Conservation (phyloP, 2,113 vertebrate species). For the Podiceps cristatus region DNA sequence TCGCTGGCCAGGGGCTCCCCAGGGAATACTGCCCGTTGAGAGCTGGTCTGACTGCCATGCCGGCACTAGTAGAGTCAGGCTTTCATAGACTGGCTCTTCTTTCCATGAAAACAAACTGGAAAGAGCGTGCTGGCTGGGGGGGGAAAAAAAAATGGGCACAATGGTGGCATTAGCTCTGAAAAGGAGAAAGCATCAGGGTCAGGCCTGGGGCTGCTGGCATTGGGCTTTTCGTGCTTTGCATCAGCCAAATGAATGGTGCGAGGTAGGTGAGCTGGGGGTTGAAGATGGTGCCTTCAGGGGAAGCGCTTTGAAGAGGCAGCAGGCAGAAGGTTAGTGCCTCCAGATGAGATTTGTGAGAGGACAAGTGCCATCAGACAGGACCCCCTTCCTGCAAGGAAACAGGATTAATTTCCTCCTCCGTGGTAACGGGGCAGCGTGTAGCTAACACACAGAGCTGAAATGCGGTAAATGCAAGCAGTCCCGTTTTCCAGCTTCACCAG, state of each 20-base stretch:
- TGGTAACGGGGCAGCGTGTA: not conserved
- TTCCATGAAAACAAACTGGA: not conserved
- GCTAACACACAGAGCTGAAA: not conserved
- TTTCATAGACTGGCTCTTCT: not conserved
- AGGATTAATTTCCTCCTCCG: not conserved
- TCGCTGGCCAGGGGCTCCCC: not conserved
- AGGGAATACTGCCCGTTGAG: not conserved
- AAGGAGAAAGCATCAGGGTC: not conserved
- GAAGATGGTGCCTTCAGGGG: not conserved
- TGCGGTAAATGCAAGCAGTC: not conserved
- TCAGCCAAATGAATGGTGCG: not conserved
- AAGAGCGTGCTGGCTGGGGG: not conserved
- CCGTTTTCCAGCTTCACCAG: not conserved
- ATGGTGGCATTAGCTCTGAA: not conserved
- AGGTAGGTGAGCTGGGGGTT: not conserved
- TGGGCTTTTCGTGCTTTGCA: not conserved
- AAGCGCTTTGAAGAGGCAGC: not conserved
- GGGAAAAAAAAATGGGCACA: too few species aligned
- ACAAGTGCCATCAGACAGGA: not conserved
- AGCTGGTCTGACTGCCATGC: not conserved
- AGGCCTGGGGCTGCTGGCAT: not conserved
- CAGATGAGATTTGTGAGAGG: not conserved
- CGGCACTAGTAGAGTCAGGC: not conserved
- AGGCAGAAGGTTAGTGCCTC: not conserved
- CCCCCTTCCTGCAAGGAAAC: not conserved